Evolutionary conservation across 2,797 vertebrate genomes (phyloP), one percentile per base, ranked within the genome.

Genomic region (Streptopelia turtur): DNA sequence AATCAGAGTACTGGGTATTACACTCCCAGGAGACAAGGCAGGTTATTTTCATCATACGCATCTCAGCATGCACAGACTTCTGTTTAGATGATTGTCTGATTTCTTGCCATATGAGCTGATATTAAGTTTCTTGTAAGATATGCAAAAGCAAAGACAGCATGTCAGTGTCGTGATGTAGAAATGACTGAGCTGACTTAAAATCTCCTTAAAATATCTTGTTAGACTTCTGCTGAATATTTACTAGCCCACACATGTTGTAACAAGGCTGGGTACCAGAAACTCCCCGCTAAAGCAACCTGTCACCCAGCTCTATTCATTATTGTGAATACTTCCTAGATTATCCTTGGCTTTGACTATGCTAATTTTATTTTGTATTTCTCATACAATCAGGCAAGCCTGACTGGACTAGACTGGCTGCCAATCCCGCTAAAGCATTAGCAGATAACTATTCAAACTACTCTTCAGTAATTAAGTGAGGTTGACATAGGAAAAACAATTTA

Each of bases 291-390:
- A 83, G 52, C 0, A 1, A 78, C 85, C 89, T 94, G 89, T 91
- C 72, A 88, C 70, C 85, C 39, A 93, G 23, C 39, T 90, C 87
- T 83, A 20, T 96, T 96, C 89, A 79, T 90, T 84, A 81, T 16
- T 91, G 82, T 94, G 89, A 94, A 66, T 94, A 82, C 82, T 95
- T 94, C 77, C 90, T 45, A 95, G 85, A 91, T 93, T 91, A 83
- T 94, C 83, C 59, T 52, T 86, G n/a, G 16, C 85, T 95, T 91
- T 93, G 70, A 69, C 83, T 95, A 79, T 91, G 91, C 79, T 93
- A 91, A 82, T 96, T 94, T 93, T 93, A 93, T 93, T 94, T 96
- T 89, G 71, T 75, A 31, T 91, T 93, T 94, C 85, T 91, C 39
- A 33, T 79, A 60, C n/a, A 65, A 47, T 91, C 85, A 94, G 69